Base-by-base conservation (phyloP, 1,140 invertebrate genomes). In the Pseudomyrmex cubaensis region DNA sequence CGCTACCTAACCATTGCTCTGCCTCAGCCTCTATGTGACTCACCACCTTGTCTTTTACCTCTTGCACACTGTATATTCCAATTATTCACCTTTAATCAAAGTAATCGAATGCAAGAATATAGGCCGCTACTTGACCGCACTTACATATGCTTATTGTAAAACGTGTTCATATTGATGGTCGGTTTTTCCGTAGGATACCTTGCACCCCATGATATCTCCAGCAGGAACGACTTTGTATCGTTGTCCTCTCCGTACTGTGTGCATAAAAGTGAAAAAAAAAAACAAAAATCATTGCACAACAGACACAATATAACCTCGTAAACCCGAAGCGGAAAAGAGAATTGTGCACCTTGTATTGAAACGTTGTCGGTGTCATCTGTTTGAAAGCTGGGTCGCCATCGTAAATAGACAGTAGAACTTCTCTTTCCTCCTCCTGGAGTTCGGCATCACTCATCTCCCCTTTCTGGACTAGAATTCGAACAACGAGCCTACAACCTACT, bases 71-170 rank as follows among this genome's bases (percentile, higher is more conserved):
- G 90, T 85, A 94, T 50, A 72, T 87, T 78, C 77, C 87, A 91
- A 87, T 92, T 86, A 90, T 86, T 86, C 75, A 85, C 76, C 76
- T 90, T 90, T 86, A 85, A 89, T 85, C 52, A 78, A 70, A 87
- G 80, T 69, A 85, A 70, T 82, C 73, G 66, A 88, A 67, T 88
- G 64, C 50, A 88, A 90, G 72, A 82, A 83, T 62, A 70, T 74
- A 20, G 12, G 25, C 12, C 1, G 54, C 35, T 44, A 22, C 9
- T 76, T 88, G 13, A 1, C 44, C 66, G 82, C 90, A 96, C 97
- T 97, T 96, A 99, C 98, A 98, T 94, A 93, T 98, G 97, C 91
- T 97, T 97, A 94, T 99, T 99, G 91, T 98, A 99, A 94, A 99
- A 99, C 46, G 97, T 96, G 91, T 99, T 97, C 95, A 99, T 95